Conservation (phyloP, 2,113 vertebrate species). For the Anhinga anhinga region DNA sequence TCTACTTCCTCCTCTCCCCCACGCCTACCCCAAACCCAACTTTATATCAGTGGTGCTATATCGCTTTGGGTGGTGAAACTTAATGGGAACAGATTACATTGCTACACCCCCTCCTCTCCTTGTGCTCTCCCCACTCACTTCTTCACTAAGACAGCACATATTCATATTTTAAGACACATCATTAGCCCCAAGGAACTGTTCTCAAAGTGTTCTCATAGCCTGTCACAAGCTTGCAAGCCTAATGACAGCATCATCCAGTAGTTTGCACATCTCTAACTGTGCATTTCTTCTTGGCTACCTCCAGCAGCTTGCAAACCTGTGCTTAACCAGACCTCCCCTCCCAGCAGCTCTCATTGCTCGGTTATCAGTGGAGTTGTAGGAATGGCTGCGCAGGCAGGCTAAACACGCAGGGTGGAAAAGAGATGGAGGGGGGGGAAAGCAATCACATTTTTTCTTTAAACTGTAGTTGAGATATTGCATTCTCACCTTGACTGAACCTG, state of each 20-base stretch:
- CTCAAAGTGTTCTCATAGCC: not conserved
- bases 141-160: not conserved
- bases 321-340: not conserved
- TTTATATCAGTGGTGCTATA: not conserved
- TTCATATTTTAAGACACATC: not conserved
- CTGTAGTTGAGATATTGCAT: slow-evolving; percentile 5
- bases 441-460: not conserved
- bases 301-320: not conserved
- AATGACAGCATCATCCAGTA: not conserved
- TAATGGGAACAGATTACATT: not conserved
- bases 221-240: not conserved
- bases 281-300: not conserved
- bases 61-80: not conserved
- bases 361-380: not conserved
- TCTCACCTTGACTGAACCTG: slow-evolving; percentile 89
- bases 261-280: not conserved
- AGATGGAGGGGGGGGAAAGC: not conserved
- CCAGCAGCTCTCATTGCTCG: not conserved
- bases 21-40: not conserved
- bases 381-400: not conserved
- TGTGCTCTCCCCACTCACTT: not conserved
- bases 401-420: not conserved
- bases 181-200: not conserved
- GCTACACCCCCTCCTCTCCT: not conserved
- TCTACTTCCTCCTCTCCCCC: not conserved